These are phyloP conservation scores for Coluber constrictor DNA, from an alignment of 2,797 vertebrate species.

Conservation along the genomic window DNA sequence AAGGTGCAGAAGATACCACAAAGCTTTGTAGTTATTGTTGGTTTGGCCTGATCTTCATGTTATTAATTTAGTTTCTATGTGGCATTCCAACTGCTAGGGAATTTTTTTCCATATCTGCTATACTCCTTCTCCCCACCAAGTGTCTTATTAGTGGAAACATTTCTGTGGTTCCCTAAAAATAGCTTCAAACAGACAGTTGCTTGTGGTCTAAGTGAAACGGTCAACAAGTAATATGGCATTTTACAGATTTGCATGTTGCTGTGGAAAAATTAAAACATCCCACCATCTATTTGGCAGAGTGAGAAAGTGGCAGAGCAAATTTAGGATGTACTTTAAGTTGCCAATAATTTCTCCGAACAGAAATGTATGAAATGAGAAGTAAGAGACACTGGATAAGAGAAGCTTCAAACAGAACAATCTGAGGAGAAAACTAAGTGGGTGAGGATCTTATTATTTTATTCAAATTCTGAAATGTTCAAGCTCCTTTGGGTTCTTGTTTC, in stretches of 20 bases:
- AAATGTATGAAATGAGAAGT: not conserved
- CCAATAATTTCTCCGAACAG: not conserved
- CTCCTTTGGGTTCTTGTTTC: not conserved
- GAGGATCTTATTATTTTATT: not conserved
- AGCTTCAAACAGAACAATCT: not conserved
- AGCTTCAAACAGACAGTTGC: not conserved
- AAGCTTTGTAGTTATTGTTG: constrained; percentile 13
- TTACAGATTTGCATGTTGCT: not conserved
- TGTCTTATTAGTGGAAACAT: not conserved
- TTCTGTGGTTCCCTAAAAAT: not conserved
- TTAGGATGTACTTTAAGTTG: not conserved
- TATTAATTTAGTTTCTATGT: not conserved
- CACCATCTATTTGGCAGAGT: not conserved
- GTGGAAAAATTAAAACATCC: not conserved
- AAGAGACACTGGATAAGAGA: not conserved
- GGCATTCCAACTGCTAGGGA: not conserved
- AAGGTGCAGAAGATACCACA: constrained; percentile 11
- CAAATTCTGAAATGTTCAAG: not conserved
- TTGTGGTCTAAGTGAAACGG: not conserved
- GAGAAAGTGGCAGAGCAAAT: not conserved
- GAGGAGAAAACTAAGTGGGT: not conserved
- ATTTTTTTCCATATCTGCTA: constrained; percentile 1
- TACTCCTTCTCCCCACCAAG: not conserved
- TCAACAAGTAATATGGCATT: not conserved
- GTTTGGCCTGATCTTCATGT: constrained; percentile 9